A percentile compares a stretch with the other conserved stretches of the same genome.
Evolutionary conservation across 2,113 vertebrate genomes (phyloP).

Genomic region (Brachyhypopomus occidentalis): DNA sequence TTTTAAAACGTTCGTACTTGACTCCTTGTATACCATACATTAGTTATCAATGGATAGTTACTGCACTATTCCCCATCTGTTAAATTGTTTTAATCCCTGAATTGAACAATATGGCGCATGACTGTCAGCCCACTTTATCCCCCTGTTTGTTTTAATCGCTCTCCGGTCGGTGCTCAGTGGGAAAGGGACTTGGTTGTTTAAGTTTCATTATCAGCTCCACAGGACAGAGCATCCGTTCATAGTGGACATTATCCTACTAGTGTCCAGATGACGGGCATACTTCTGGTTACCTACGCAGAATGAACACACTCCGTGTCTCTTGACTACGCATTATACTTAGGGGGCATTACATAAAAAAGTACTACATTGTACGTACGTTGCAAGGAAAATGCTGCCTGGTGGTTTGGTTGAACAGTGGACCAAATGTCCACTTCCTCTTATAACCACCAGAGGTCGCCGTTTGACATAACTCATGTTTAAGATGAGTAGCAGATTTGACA

Average conservation of each 20-base stretch:
- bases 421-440: neutral
- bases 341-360: too few species aligned
- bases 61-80: neutral
- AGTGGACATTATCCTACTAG: neutral
- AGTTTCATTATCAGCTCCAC: slow-evolving; percentile 40
- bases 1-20: too few species aligned
- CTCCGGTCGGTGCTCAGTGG: slow-evolving; percentile 2
- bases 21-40: too few species aligned
- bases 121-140: neutral
- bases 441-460: neutral
- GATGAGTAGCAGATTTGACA: neutral
- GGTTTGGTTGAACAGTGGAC: too few species aligned
- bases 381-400: too few species aligned
- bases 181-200: neutral
- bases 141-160: neutral
- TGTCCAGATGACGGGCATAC: neutral
- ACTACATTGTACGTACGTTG: neutral
- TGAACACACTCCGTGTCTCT: neutral
- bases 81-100: neutral
- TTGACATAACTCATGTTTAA: neutral
- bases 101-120: neutral
- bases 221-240: slow-evolving; percentile 20
- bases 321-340: neutral
- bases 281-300: neutral
- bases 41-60: too few species aligned